phyloP scores from a whole-genome alignment of 2,113 vertebrate species.

The Athene cunicularia region DNA sequence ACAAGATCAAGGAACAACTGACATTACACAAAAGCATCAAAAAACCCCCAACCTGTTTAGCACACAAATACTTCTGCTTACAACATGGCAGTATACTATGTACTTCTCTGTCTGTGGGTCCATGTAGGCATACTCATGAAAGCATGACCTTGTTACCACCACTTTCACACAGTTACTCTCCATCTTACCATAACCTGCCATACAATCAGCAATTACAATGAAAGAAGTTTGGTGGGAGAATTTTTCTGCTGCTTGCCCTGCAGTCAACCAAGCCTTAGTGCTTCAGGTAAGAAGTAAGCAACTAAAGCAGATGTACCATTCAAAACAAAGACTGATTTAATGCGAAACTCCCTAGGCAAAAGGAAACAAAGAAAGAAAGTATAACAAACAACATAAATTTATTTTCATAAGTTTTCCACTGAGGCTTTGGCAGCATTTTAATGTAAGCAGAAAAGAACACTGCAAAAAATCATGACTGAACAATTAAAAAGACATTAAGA shows the following conservation, averaged over 20 bases:
- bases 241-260: neutral
- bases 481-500: neutral
- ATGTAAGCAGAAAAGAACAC: neutral
- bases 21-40: neutral
- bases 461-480: neutral
- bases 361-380: neutral
- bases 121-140: neutral
- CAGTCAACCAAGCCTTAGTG: neutral
- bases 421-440: neutral
- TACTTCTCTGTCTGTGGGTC: neutral
- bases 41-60: neutral
- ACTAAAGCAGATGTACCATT: neutral
- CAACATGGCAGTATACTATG: neutral
- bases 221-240: neutral
- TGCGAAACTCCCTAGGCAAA: neutral
- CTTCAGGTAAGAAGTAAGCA: neutral
- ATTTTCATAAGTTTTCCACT: neutral
- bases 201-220: neutral
- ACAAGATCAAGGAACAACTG: neutral
- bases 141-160: neutral
- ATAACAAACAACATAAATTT: neutral
- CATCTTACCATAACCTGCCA: neutral
- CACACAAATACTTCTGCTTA: neutral
- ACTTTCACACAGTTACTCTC: neutral
- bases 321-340: conserved; percentile 2